A percentile compares a stretch with the other conserved stretches of the same genome.
Evolutionary conservation across 2,113 vertebrate species (phyloP).

Genomic region (Anser brachyrhynchus): DNA sequence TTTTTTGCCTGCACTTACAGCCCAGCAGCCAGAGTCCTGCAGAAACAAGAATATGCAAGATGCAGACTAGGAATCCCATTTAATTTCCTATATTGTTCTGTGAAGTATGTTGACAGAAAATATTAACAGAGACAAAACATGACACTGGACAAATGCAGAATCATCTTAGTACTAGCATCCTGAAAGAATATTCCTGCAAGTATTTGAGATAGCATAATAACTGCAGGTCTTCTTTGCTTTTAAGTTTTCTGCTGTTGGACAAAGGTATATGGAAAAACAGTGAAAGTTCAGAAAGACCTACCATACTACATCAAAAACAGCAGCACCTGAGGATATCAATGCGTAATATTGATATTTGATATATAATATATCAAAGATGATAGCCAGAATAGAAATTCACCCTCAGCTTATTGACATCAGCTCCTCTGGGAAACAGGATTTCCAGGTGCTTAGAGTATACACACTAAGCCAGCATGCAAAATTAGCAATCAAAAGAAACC

Average conservation of each 20-base stretch:
- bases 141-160: not conserved
- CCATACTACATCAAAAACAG: not conserved
- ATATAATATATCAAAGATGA: not conserved
- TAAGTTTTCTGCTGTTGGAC: not conserved
- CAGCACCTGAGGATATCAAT: not conserved
- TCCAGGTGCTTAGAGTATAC: not conserved
- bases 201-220: not conserved
- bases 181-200: not conserved
- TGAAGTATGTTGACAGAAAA: not conserved
- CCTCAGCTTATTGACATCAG: not conserved
- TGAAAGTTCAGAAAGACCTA: not conserved
- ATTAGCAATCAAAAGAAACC: not conserved
- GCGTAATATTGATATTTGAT: too few species aligned
- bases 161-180: not conserved
- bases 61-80: not conserved
- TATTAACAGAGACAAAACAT: not conserved
- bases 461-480: rapidly evolving
- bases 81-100: not conserved
- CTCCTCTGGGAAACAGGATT: not conserved
- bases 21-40: not conserved
- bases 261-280: not conserved
- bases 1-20: not conserved
- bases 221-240: not conserved
- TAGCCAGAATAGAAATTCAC: not conserved
- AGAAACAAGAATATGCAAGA: not conserved